Evolutionary conservation across 2,888 invertebrate species (phyloP), one percentile per base, ranked within the genome.

Genomic region (Hipparchia sbordonii): DNA sequence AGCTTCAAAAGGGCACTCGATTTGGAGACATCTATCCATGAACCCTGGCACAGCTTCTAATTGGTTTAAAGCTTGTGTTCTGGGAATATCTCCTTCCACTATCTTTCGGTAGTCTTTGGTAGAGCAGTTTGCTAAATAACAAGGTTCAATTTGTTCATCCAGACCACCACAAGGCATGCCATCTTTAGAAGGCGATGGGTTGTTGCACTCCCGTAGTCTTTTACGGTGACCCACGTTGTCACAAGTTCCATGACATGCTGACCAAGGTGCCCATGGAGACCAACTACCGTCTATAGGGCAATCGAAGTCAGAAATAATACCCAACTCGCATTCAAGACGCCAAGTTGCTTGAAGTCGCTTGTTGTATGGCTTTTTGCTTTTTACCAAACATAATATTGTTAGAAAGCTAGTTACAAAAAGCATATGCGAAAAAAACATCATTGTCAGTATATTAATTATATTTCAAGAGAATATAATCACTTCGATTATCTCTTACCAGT

Each of bases 201-300:
- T 94, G 67, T 80, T 85, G 75, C 94, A 95, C 63, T 85, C 83
- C 74, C 94, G 86, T 12, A 75, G 80, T 74, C 93, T 86, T 60
- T 79, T 85, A 33, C 88, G 88, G 68, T 88, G 87, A 1, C 94
- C 94, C 6, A 85, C 78, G 70, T 87, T 88, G 52, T 94, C 94
- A 77, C 94, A 95, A n/a, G 84, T 78, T 7, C 94, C 94, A 10
- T 80, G 84, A 75, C 94, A 95, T 0, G 79, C 67, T 0, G 89
- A 87, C 94, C 94, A 95, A 0, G 87, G 72, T 7, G 85, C 83
- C 94, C 94, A 95, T 1, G 89, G 76, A 0, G 90, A 85, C 94
- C 94, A 94, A 12, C 90, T 90, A 12, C 94, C 94, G 70, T 94
- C 93, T 5, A 92, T 82, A 0, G 94, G 94, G 72, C 92, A 94